phyloP scores from a whole-genome alignment of 2,113 vertebrate species.

The Ptilonorhynchus violaceus region DNA sequence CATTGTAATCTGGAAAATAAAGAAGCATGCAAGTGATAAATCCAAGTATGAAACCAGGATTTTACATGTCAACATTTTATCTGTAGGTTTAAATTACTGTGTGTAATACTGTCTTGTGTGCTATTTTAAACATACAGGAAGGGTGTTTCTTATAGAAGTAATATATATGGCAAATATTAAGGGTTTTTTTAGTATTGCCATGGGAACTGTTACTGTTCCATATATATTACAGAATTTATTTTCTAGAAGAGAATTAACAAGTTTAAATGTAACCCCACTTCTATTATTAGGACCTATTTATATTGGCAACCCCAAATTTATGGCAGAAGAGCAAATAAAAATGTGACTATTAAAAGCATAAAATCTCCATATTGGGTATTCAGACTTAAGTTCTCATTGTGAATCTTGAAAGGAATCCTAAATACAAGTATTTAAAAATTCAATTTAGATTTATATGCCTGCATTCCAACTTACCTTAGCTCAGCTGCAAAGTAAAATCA shows the following conservation, averaged over 20 bases:
- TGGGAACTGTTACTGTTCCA: neutral
- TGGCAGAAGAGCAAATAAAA: neutral
- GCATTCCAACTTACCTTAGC: neutral
- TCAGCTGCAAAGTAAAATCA: neutral
- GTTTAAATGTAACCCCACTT: neutral
- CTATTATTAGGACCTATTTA: neutral
- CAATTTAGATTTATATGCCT: neutral
- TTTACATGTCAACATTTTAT: neutral
- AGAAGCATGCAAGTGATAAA: neutral
- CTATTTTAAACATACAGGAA: neutral
- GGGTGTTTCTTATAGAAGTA: neutral
- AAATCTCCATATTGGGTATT: neutral
- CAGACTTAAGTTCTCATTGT: neutral
- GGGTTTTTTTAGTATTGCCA: neutral
- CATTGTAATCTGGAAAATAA: neutral
- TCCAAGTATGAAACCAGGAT: neutral
- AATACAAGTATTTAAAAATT: slow-evolving; percentile 2
- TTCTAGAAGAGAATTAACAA: neutral
- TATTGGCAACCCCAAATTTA: neutral
- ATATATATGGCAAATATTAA: neutral
- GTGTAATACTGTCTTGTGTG: neutral
- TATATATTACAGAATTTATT: neutral
- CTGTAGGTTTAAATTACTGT: neutral
- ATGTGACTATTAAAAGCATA: neutral
- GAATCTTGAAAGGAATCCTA: neutral